Evolutionary conservation across 2,797 vertebrate genomes (phyloP), one percentile per base, ranked within the genome.

Genomic region (Hydrophis major): DNA sequence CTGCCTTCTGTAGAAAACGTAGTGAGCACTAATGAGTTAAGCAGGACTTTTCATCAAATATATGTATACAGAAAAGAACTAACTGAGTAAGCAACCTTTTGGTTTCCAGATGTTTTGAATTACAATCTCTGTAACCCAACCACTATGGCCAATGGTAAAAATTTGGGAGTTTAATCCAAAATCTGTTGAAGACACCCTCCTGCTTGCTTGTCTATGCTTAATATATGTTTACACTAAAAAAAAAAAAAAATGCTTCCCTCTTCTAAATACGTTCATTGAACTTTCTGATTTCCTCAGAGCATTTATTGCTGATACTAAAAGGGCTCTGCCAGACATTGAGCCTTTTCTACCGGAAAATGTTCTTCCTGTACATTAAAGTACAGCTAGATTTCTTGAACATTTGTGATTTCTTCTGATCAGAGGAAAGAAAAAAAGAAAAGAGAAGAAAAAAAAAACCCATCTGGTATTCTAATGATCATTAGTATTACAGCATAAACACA

Each of bases 401-500:
- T 59, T 93, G 69, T 2, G 4, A 92, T 86, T 87, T 95, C 93
- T 11, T 87, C 1, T 56, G 89, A 93, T 0, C 86, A 91, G 87
- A 92, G 83, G 86, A 89, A 60, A 60, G 59, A 60, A 91, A 93
- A 83, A 28, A 42, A 69, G 14, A 14, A 16, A 32, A 69, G 32
- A 28, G 25, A 27, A 69, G 32, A 3, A 32, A 18, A 42, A 78
- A 42, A 42, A 78, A 93, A 93, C 93, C 61, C 22, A 0, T 88
- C 87, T 61, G 78, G 25, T 88, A 88, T 32, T 32, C 94, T 95
- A 92, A 66, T 20, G 25, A 8, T 16, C 69, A 22, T 94, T 91
- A 87, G 66, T 69, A 91, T 89, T 74, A 74, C 69, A 74, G 32
- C 69, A 66, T 93, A 89, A 66, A 95, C 59, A 88, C 86, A 91